A percentile compares a stretch with the other conserved stretches of the same genome.
phyloP scores from a whole-genome alignment of 2,797 vertebrate genomes.

The Loris lydekkerianus region DNA sequence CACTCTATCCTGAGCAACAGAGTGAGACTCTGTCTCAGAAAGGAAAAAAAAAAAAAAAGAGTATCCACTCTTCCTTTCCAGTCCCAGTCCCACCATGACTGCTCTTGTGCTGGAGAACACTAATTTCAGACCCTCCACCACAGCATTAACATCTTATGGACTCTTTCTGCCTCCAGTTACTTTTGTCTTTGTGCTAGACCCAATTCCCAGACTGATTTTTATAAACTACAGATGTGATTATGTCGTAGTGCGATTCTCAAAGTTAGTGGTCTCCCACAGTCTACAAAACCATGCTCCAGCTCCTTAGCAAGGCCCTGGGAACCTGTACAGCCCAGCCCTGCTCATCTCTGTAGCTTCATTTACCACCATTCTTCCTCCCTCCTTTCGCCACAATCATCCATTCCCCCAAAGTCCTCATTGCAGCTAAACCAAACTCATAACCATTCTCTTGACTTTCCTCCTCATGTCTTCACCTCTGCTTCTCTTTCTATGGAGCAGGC shows the following conservation, averaged over 20 bases:
- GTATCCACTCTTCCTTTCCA: not conserved
- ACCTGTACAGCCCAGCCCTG: not conserved
- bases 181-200: not conserved
- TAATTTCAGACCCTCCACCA: not conserved
- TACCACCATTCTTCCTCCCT: not conserved
- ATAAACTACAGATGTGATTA: not conserved
- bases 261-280: not conserved
- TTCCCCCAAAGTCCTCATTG: not conserved
- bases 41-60: too few species aligned
- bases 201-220: not conserved
- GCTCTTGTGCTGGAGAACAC: not conserved
- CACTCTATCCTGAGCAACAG: too few species aligned
- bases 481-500: not conserved
- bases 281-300: not conserved
- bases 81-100: not conserved
- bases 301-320: fast-evolving
- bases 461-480: not conserved
- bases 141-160: not conserved
- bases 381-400: not conserved
- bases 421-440: not conserved
- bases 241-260: not conserved
- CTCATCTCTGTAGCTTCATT: not conserved
- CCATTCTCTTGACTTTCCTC: not conserved
- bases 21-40: too few species aligned
- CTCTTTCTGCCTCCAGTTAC: not conserved